phyloP scores from a whole-genome alignment of 2,797 vertebrate genomes.

The Gallirallus australis region DNA sequence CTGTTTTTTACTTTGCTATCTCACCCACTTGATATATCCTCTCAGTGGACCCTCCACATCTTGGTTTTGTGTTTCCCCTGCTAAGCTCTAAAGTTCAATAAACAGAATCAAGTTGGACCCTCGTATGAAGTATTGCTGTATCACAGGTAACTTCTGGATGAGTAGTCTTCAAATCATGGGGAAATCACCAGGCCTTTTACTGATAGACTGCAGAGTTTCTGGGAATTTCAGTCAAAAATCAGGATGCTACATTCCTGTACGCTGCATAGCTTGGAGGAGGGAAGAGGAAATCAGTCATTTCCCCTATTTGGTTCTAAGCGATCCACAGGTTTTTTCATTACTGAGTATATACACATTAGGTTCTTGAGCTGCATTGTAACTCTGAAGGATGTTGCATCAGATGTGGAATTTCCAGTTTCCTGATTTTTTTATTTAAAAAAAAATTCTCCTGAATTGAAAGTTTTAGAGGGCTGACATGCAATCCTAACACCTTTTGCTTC shows the following conservation, averaged over 20 bases:
- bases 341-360: background rate
- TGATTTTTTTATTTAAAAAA: background rate
- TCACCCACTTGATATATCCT: background rate
- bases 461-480: background rate
- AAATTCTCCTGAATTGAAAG: background rate
- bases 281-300: slow-evolving; percentile 27
- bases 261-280: background rate
- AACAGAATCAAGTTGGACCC: background rate
- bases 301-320: background rate
- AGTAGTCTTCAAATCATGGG: background rate
- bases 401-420: slow-evolving; percentile 24
- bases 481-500: background rate
- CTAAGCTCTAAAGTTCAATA: background rate
- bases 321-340: background rate
- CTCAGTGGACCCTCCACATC: background rate
- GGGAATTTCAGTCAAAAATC: background rate
- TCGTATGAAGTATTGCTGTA: background rate
- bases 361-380: background rate
- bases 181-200: background rate
- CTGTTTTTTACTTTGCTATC: background rate
- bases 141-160: background rate
- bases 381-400: slow-evolving; percentile 27
- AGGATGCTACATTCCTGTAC: background rate
- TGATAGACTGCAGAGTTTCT: background rate
- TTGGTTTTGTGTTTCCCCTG: background rate